Base-by-base conservation (phyloP, 2,113 vertebrate species). In the Urocynchramus pylzowi region DNA sequence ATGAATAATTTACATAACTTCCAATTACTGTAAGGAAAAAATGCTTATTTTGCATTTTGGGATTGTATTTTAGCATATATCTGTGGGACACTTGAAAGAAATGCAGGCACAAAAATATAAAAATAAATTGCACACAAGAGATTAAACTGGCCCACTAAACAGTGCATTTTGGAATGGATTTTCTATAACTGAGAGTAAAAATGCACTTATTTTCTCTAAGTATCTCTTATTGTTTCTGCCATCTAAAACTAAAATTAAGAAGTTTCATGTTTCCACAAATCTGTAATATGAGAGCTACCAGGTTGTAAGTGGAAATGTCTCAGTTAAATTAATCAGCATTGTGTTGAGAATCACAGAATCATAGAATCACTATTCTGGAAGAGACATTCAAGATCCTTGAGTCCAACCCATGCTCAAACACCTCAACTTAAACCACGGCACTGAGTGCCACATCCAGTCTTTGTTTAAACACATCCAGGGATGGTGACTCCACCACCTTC, bases 171-270 rank as follows among this genome's bases (percentile, higher is more conserved):
- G 1, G 90, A 81, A 90, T 96, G 92, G 87, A 45, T 95, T 97
- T 96, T 94, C 76, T 95, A 85, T 95, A 84, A 90, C 35, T 79
- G 74, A 44, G 65, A 95, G 76, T 91, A 94, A 94, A 92, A 88
- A 19, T 47, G 8, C 30, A 30, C 50, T 70, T 85, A 6, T 57
- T 85, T 47, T 71, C 18, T 76, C 57, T 68, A 44, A n/a, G 21
- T 12, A 4, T 71, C 28, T 95, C 84, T 70, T 13, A 8, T 86
- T 88, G 73, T 6, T 80, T 90, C 65, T 82, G 27, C 44, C 23
- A 16, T 45, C 31, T 73, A 18, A 52, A 50, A 50, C 11, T 59
- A 45, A 76, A 92, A 56, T 68, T 26, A 45, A 63, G 52, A 30
- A 54, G 39, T 76, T 79, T 79, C 16, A 9, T 71, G 26, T 87